Evolutionary conservation across 2,113 vertebrate genomes (phyloP).

Genomic region (Cardinalis cardinalis): DNA sequence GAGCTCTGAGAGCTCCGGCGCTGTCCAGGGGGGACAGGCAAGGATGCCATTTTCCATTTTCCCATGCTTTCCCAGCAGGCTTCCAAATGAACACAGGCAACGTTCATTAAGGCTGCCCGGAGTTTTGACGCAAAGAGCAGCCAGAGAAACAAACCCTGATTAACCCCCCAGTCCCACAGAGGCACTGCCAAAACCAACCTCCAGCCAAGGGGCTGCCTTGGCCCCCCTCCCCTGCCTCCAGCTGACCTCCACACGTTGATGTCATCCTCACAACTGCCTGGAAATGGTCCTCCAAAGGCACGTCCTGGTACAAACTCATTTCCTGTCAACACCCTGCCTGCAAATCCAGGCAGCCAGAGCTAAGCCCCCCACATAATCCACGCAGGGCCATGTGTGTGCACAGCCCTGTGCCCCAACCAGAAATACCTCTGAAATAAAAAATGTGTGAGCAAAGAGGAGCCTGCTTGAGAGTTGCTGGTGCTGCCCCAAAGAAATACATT

Average conservation of each 20-base stretch:
- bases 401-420: not conserved
- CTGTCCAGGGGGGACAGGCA: not conserved
- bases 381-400: not conserved
- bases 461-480: not conserved
- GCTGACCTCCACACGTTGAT: not conserved
- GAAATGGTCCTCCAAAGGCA: slow-evolving; percentile 49
- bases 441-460: not conserved
- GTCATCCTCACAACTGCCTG: slow-evolving; percentile 13
- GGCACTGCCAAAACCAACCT: slow-evolving; percentile 30
- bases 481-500: not conserved
- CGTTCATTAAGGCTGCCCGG: slow-evolving; percentile 16
- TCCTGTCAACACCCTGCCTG: slow-evolving; percentile 53
- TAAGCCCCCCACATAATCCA: not conserved
- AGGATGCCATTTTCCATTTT: slow-evolving; percentile 16
- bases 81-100: slow-evolving; percentile 41
- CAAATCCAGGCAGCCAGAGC: slow-evolving; percentile 17
- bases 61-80: slow-evolving; percentile 53
- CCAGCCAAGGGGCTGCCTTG: not conserved
- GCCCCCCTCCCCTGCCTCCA: not conserved
- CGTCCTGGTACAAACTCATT: slow-evolving; percentile 46
- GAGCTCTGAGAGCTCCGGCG: fast-evolving
- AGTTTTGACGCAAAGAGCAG: slow-evolving; percentile 25
- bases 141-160: slow-evolving; percentile 26
- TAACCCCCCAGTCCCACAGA: slow-evolving; percentile 10
- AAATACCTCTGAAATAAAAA: not conserved